Percentiles rank a stretch among this genome's conserved stretches.
These are phyloP conservation scores for Vanessa tameamea DNA, from an alignment of 1,140 invertebrate genomes.

Conservation along the genomic window DNA sequence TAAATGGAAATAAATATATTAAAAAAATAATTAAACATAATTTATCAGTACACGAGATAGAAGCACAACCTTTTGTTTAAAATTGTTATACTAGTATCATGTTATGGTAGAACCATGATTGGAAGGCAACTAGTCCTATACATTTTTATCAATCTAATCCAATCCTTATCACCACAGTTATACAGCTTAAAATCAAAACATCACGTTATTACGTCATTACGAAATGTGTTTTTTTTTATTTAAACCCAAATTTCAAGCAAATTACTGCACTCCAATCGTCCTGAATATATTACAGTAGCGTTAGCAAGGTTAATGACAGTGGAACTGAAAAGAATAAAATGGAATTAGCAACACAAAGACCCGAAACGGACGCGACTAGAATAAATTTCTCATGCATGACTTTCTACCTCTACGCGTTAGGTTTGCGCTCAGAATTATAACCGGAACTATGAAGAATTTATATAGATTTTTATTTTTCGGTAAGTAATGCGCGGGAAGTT, in stretches of 20 bases:
- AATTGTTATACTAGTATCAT: no score
- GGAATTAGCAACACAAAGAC: conserved; percentile 71
- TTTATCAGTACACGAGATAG: no score
- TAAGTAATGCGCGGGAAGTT: conserved; percentile 15
- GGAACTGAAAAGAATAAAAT: conserved; percentile 60
- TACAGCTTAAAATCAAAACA: neutral
- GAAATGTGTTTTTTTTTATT: conserved; percentile 11
- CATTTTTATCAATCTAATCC: no score
- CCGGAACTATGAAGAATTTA: conserved; percentile 28
- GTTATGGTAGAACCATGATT: no score
- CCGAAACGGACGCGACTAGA: conserved; percentile 46
- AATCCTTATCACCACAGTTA: no score
- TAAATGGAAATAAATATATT: no score
- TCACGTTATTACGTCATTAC: neutral
- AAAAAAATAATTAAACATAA: no score
- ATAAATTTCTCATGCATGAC: conserved; percentile 64
- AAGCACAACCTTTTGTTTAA: no score
- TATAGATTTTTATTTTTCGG: conserved; percentile 24
- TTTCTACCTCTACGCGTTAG: conserved; percentile 46
- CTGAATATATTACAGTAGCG: conserved; percentile 49
- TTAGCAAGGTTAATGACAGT: conserved; percentile 58
- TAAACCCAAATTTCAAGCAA: conserved; percentile 22
- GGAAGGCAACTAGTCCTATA: no score
- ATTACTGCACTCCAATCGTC: conserved; percentile 38
- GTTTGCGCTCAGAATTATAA: conserved; percentile 35